A percentile compares a stretch with the other conserved stretches of the same genome.
phyloP scores from a whole-genome alignment of 2,888 invertebrate species.

The Rhagonycha fulva region DNA sequence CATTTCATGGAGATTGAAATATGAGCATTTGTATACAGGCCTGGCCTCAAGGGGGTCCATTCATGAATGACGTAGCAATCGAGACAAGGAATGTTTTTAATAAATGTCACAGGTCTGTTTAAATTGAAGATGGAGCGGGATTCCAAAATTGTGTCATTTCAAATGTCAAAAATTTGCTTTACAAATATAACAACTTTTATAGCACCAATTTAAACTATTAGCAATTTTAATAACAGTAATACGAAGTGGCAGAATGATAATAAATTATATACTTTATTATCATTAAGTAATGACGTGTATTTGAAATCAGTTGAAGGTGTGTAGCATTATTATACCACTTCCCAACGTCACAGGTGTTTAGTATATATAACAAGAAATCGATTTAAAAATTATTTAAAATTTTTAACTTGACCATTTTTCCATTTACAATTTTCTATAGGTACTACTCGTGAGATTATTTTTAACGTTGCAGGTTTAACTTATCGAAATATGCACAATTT shows the following conservation, averaged over 20 bases:
- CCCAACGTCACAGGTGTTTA: neutral
- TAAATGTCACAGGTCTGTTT: constrained; percentile 27
- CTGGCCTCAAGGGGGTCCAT: constrained; percentile 50
- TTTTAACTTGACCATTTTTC: neutral
- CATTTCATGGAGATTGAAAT: constrained; percentile 54
- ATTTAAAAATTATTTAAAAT: neutral
- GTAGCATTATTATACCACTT: neutral
- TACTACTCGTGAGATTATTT: neutral
- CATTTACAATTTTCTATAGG: no score
- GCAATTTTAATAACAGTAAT: neutral
- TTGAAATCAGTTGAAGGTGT: neutral
- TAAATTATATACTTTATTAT: neutral
- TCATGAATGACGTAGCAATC: constrained; percentile 44
- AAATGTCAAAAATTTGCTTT: neutral
- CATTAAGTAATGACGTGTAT: neutral
- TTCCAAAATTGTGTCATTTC: neutral
- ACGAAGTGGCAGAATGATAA: neutral
- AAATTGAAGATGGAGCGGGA: neutral
- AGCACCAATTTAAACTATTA: neutral
- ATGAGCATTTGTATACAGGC: constrained; percentile 50
- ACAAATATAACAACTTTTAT: neutral
- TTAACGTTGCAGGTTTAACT: neutral
- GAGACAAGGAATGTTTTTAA: constrained; percentile 38
- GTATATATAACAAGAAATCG: neutral
- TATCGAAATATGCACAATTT: neutral